Conservation (phyloP, 2,888 invertebrate species). For the Drosophila anceps region DNA sequence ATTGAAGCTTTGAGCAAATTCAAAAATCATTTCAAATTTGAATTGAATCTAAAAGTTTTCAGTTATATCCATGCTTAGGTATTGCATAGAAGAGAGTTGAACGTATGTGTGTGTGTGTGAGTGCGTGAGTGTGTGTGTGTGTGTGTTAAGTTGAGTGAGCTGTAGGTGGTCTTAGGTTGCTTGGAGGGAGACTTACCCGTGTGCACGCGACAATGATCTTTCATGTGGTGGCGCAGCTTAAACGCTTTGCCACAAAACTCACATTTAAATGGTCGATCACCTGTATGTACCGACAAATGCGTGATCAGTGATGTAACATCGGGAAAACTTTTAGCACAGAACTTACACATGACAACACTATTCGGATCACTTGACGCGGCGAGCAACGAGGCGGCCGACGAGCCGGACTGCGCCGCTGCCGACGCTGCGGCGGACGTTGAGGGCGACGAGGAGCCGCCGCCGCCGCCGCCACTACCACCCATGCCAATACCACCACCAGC, state of each 20-base stretch:
- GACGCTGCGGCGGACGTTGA: slow-evolving; percentile 77
- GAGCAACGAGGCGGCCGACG: slow-evolving; percentile 81
- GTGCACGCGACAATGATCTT: slow-evolving; percentile 96
- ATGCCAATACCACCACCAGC: slow-evolving; percentile 51
- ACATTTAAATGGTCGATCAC: slow-evolving; percentile 96
- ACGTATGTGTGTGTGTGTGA: background rate
- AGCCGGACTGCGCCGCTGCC: slow-evolving; percentile 79
- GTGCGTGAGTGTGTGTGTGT: background rate
- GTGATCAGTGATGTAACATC: slow-evolving; percentile 95
- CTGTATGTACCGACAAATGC: slow-evolving; percentile 95
- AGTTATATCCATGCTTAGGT: background rate
- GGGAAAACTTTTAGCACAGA: slow-evolving; percentile 96
- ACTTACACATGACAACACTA: slow-evolving; percentile 94
- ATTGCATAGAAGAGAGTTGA: background rate
- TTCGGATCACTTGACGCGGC: slow-evolving; percentile 87
- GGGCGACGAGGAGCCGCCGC: slow-evolving; percentile 79
- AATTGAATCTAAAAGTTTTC: background rate
- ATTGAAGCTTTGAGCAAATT: too few relatives aligned
- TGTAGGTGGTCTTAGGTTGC: slow-evolving; percentile 8
- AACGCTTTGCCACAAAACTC: slow-evolving; percentile 97
- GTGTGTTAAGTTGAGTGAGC: slow-evolving; percentile 1
- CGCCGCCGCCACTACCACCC: slow-evolving; percentile 55
- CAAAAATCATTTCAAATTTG: too few relatives aligned
- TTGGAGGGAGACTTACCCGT: slow-evolving; percentile 88
- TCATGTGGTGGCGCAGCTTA: slow-evolving; percentile 96